phyloP scores from a whole-genome alignment of 2,113 vertebrate species.

The Cnemophilus loriae region DNA sequence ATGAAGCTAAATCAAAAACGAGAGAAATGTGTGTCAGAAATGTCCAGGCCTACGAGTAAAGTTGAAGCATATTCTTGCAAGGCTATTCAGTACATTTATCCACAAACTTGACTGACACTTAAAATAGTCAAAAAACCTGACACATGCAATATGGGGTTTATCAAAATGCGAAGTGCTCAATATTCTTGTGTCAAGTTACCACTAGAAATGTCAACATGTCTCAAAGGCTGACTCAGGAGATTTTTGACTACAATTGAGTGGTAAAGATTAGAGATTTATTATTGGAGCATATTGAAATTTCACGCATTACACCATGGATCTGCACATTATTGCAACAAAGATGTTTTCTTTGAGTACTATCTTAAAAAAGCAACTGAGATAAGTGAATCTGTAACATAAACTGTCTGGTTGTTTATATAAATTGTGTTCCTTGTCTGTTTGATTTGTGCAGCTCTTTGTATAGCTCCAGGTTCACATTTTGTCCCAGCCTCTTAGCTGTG shows the following conservation, averaged over 20 bases:
- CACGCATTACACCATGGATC: not conserved
- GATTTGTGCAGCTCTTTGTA: not conserved
- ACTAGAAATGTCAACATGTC: not conserved
- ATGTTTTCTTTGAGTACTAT: not conserved
- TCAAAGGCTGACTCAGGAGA: not conserved
- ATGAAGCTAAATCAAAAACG: not conserved
- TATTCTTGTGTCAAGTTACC: not conserved
- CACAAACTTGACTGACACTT: not conserved
- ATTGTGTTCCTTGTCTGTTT: not conserved
- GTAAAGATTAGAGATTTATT: conserved; percentile 12
- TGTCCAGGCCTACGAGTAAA: not conserved
- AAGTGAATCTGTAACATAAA: conserved; percentile 9
- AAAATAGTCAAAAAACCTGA: not conserved
- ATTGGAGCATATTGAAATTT: not conserved
- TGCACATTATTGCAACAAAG: not conserved
- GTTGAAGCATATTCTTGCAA: not conserved
- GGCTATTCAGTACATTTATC: not conserved
- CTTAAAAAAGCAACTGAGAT: not conserved
- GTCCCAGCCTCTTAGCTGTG: not conserved
- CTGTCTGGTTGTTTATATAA: conserved; percentile 10
- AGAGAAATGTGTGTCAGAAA: not conserved
- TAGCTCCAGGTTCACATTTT: not conserved
- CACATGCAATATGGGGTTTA: not conserved
- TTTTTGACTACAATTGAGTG: not conserved
- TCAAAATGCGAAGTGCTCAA: not conserved